These are phyloP conservation scores for Megaceryle maxima DNA, from an alignment of 2,113 vertebrate species.

Conservation along the genomic window DNA sequence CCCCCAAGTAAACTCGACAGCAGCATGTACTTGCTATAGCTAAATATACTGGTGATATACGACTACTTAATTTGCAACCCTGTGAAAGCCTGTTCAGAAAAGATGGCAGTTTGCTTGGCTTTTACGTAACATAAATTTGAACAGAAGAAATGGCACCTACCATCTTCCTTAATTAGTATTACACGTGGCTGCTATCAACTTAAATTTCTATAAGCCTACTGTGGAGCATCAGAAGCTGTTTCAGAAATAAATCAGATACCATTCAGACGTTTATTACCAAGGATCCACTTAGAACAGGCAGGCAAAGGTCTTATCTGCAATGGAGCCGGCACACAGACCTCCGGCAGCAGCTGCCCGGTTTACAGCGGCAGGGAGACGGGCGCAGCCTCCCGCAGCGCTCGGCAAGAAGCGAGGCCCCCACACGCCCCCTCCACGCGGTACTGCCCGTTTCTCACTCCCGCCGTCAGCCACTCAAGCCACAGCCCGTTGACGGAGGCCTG, in stretches of 20 bases:
- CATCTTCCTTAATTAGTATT: neutral
- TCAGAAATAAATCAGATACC: neutral
- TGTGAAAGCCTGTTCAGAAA: neutral
- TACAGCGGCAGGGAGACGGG: rapidly evolving
- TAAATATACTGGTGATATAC: slow-evolving; percentile 17
- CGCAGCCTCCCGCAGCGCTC: neutral
- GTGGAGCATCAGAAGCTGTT: neutral
- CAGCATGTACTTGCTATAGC: slow-evolving; percentile 26
- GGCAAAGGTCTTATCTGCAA: rapidly evolving
- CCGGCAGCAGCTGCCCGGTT: neutral
- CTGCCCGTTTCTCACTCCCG: neutral
- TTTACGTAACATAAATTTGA: slow-evolving; percentile 5
- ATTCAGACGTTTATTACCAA: neutral
- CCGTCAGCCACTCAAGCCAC: neutral
- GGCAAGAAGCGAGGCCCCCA: neutral
- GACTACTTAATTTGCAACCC: neutral
- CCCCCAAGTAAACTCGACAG: neutral
- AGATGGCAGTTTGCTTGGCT: slow-evolving; percentile 29
- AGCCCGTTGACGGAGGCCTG: neutral
- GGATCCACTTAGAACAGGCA: no score
- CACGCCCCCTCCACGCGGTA: neutral
- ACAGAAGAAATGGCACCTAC: neutral
- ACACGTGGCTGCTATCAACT: neutral
- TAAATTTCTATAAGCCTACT: neutral
- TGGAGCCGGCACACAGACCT: neutral